phyloP scores from a whole-genome alignment of 2,888 invertebrate species.

The Amblyteles armatorius region DNA sequence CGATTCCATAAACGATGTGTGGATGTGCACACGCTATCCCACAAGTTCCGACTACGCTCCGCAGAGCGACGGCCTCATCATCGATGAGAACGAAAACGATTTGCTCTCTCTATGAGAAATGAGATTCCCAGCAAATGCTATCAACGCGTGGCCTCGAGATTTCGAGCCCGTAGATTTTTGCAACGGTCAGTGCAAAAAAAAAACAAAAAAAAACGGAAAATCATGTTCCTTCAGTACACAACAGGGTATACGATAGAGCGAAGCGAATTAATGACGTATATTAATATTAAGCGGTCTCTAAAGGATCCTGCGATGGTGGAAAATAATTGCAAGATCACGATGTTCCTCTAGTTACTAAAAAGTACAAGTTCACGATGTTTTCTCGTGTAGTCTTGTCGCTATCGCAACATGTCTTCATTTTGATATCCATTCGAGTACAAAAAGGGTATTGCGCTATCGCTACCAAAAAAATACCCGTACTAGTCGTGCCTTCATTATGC shows the following conservation, averaged over 20 bases:
- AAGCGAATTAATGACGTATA: neutral
- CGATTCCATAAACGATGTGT: constrained; percentile 73
- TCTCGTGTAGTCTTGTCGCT: neutral
- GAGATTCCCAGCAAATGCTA: neutral
- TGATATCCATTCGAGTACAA: neutral
- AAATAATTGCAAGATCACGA: neutral
- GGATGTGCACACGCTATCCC: constrained; percentile 69
- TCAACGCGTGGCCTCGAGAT: neutral
- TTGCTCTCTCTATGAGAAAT: constrained; percentile 40
- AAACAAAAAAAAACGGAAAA: neutral
- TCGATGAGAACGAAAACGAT: constrained; percentile 59
- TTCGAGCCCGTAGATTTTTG: constrained; percentile 4
- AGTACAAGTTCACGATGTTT: neutral
- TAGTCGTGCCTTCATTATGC: constrained; percentile 15
- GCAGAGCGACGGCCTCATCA: constrained; percentile 50
- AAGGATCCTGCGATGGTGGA: neutral
- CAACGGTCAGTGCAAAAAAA: constrained; percentile 26
- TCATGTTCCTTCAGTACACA: constrained; percentile 46
- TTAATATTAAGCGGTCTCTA: neutral
- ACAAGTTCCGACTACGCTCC: constrained; percentile 53
- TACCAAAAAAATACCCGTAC: constrained; percentile 2
- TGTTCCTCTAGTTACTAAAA: neutral
- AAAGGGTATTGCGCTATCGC: neutral
- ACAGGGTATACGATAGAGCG: neutral
- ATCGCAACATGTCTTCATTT: neutral